These are phyloP conservation scores for Allobates femoralis DNA, from an alignment of 2,797 vertebrate genomes.

Conservation along the genomic window DNA sequence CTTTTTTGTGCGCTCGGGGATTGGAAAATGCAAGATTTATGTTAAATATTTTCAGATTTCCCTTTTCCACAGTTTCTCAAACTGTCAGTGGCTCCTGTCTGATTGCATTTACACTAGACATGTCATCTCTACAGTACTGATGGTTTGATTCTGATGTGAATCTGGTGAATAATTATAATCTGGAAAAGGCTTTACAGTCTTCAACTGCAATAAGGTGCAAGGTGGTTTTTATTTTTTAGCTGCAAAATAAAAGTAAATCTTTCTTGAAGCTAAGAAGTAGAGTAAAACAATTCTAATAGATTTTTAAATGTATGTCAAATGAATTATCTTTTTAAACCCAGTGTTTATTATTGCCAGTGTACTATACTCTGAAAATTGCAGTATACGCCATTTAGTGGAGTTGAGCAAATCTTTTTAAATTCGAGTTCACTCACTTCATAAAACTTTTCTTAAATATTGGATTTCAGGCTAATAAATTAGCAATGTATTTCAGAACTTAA, in stretches of 20 bases:
- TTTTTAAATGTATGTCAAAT: too few relatives aligned
- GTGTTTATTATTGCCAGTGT: too few relatives aligned
- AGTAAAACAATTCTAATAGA: too few relatives aligned
- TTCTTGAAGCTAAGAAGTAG: background rate
- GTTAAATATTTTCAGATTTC: background rate
- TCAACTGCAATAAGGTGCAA: background rate
- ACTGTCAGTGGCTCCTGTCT: constrained; percentile 17
- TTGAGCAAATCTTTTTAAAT: too few relatives aligned
- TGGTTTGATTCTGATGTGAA: constrained; percentile 10
- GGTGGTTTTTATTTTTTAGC: background rate
- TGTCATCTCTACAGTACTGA: background rate
- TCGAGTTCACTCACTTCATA: too few relatives aligned
- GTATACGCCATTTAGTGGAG: too few relatives aligned
- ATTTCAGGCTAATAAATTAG: too few relatives aligned
- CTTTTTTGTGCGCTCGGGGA: background rate
- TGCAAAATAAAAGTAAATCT: background rate
- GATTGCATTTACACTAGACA: background rate
- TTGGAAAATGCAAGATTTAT: background rate
- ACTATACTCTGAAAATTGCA: too few relatives aligned
- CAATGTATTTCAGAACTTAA: too few relatives aligned
- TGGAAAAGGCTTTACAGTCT: background rate
- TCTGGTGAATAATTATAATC: background rate
- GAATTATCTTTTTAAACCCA: too few relatives aligned
- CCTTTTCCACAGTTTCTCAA: background rate
- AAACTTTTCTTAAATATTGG: too few relatives aligned